These are phyloP conservation scores for Drosophila melanogaster DNA, from an alignment of 1,140 invertebrate species.

Conservation along the genomic window DNA sequence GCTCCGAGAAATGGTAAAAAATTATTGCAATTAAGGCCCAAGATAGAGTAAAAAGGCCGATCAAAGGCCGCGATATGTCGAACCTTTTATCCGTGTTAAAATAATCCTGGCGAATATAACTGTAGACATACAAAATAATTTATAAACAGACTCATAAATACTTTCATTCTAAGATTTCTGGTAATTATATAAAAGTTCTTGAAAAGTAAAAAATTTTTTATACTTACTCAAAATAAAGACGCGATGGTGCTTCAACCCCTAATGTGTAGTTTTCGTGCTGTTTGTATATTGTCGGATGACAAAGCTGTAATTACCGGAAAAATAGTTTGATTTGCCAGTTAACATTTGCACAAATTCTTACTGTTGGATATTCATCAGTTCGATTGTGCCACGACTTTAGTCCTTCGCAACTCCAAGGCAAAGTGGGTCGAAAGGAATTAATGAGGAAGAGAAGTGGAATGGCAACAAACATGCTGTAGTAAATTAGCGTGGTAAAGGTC, in stretches of 20 bases:
- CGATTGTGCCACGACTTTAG: constrained; percentile 18
- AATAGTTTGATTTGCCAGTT: too few species aligned
- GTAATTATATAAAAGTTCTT: too few species aligned
- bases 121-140: too few species aligned
- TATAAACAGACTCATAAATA: too few species aligned
- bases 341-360: constrained; percentile 1
- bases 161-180: too few species aligned
- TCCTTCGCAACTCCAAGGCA: constrained; percentile 78
- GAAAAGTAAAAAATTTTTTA: too few species aligned
- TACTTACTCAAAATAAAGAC: too few species aligned
- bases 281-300: too few species aligned
- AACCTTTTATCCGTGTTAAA: not conserved
- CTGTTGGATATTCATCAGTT: constrained; percentile 14
- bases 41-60: constrained; percentile 15
- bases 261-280: too few species aligned
- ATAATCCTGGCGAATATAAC: not conserved
- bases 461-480: constrained; percentile 66
- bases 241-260: too few species aligned
- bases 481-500: constrained; percentile 53
- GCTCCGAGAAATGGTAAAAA: constrained; percentile 67
- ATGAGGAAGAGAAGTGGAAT: constrained; percentile 71
- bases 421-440: constrained; percentile 60
- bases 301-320: not conserved
- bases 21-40: constrained; percentile 54
- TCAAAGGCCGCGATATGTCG: constrained; percentile 49